Percentiles rank a stretch among this genome's conserved stretches.
Conservation (phyloP, 2,888 invertebrate species). For the Drosophila kambysellisi region DNA sequence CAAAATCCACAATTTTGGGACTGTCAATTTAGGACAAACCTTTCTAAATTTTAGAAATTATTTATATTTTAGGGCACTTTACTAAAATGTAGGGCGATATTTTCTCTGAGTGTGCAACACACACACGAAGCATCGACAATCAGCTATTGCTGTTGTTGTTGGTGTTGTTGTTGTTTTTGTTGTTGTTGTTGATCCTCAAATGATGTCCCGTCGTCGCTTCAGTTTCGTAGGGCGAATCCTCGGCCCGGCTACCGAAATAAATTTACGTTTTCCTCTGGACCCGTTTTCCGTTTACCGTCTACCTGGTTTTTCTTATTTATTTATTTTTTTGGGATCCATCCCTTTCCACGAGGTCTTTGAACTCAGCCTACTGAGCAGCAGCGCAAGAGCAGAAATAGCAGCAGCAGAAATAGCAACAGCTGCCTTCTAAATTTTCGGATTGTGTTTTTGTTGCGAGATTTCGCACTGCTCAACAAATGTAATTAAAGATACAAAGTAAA, state of each 20-base stretch:
- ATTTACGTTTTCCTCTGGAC: constrained; percentile 28
- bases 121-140: constrained; percentile 46
- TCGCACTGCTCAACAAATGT: constrained; percentile 66
- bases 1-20: neutral
- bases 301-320: constrained; percentile 11
- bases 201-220: constrained; percentile 65
- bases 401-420: constrained; percentile 42
- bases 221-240: constrained; percentile 51
- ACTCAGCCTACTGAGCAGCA: constrained; percentile 54
- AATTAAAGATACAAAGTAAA: constrained; percentile 74
- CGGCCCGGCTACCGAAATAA: constrained; percentile 29
- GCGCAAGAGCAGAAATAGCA: constrained; percentile 23
- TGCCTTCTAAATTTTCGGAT: constrained; percentile 33
- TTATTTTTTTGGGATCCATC: neutral
- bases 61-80: neutral
- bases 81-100: too few relatives aligned
- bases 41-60: neutral
- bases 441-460: constrained; percentile 13
- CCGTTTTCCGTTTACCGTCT: constrained; percentile 14
- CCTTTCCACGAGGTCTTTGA: constrained; percentile 64
- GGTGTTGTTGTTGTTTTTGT: constrained; percentile 21
- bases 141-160: constrained; percentile 32
- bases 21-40: neutral
- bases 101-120: constrained; percentile 23
- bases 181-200: constrained; percentile 53